Evolutionary conservation across 92 coral and sea anemone genomes (phyloP).

Genomic region (Blastomussa wellsi): DNA sequence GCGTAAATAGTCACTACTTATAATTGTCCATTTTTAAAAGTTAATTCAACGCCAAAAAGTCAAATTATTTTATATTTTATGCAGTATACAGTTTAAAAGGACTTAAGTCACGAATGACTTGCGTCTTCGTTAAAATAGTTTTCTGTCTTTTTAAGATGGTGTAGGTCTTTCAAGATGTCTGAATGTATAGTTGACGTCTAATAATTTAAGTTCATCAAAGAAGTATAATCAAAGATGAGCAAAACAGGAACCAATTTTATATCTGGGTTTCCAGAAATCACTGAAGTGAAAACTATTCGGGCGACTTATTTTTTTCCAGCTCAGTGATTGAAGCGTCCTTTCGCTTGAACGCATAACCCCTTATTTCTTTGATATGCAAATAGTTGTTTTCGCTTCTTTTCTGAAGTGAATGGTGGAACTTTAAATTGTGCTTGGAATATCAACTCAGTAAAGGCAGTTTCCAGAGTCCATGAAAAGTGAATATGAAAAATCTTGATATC

Average conservation of each 20-base stretch:
- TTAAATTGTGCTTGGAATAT: background rate
- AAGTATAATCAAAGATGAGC: background rate
- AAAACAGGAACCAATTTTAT: background rate
- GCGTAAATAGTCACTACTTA: background rate
- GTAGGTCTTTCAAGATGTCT: background rate
- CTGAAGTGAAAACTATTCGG: constrained; percentile 14
- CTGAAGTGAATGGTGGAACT: background rate
- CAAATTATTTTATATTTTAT: background rate
- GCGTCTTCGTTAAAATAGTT: background rate
- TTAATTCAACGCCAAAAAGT: background rate
- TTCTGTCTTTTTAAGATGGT: no score
- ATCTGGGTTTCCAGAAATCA: background rate
- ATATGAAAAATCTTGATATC: background rate
- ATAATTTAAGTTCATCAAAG: background rate
- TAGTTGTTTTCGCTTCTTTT: constrained; percentile 4
- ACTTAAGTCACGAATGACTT: background rate
- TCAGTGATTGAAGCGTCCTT: constrained; percentile 26
- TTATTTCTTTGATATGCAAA: constrained; percentile 40
- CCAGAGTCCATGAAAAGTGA: background rate
- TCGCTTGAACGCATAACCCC: background rate
- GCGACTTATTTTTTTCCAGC: constrained; percentile 31
- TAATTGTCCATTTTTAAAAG: background rate
- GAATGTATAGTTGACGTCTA: no score
- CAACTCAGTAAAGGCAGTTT: background rate
- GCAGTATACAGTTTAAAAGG: background rate